phyloP scores from a whole-genome alignment of 2,888 invertebrate species.

The Synanthedon tipuliformis region DNA sequence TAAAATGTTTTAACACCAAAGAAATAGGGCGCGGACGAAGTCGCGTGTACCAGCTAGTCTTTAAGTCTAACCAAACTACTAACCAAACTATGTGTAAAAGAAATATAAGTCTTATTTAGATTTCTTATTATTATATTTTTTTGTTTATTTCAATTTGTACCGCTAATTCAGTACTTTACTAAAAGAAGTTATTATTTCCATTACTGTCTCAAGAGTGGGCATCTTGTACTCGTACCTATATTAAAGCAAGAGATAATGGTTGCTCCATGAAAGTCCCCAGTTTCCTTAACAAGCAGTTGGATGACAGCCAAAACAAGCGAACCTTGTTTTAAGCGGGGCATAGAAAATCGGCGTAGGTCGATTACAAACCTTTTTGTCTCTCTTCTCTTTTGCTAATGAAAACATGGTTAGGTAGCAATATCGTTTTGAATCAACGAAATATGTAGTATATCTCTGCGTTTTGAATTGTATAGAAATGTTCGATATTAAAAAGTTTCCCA shows the following conservation, averaged over 20 bases:
- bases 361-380: neutral
- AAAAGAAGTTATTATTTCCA: neutral
- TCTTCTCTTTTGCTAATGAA: neutral
- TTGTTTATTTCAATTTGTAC: too few species aligned
- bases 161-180: neutral
- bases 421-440: neutral
- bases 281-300: slow-evolving; percentile 64
- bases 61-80: too few species aligned
- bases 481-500: neutral
- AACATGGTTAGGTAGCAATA: neutral
- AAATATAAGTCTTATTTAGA: too few species aligned
- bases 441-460: too few species aligned
- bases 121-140: too few species aligned
- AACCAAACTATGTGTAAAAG: too few species aligned
- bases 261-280: slow-evolving; percentile 41
- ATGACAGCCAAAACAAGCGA: slow-evolving; percentile 50
- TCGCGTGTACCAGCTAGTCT: too few species aligned
- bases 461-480: neutral
- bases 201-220: slow-evolving; percentile 11
- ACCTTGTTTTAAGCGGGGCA: slow-evolving; percentile 29
- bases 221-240: slow-evolving; percentile 24
- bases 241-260: slow-evolving; percentile 41
- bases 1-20: too few species aligned
- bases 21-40: too few species aligned
- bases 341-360: slow-evolving; percentile 8